Percentiles rank a stretch among this genome's conserved stretches.
Evolutionary conservation across 2,888 invertebrate species (phyloP).

Genomic region (Stenchaetothrips biformis): DNA sequence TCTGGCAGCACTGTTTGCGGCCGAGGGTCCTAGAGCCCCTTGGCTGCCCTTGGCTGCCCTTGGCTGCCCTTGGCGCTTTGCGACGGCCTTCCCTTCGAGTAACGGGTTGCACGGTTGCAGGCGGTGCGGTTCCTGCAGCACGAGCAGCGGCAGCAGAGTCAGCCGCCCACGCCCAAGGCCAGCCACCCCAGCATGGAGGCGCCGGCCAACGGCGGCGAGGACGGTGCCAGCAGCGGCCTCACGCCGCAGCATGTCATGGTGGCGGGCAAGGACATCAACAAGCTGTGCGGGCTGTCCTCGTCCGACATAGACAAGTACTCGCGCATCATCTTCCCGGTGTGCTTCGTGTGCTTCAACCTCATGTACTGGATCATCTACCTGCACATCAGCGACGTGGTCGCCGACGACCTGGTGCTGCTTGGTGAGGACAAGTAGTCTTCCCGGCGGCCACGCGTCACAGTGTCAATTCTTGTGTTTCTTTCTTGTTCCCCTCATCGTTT

Average conservation of each 20-base stretch:
- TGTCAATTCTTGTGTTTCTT: not conserved
- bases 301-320: conserved; percentile 59
- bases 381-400: conserved; percentile 47
- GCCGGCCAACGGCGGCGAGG: conserved; percentile 43
- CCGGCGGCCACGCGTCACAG: conserved; percentile 25
- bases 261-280: conserved; percentile 45
- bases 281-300: conserved; percentile 46
- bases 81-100: too few relatives aligned
- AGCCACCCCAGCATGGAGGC: not conserved
- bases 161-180: not conserved
- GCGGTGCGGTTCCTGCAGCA: conserved; percentile 16
- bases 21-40: too few relatives aligned
- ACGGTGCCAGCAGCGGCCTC: conserved; percentile 43
- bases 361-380: conserved; percentile 51
- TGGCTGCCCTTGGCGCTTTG: too few relatives aligned
- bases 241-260: conserved; percentile 29
- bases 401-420: conserved; percentile 44
- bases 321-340: conserved; percentile 54
- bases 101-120: not conserved
- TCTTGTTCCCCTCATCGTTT: not conserved
- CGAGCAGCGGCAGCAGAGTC: not conserved
- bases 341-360: conserved; percentile 55
- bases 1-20: too few relatives aligned
- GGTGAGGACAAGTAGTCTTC: conserved; percentile 37
- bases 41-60: too few relatives aligned